These are phyloP conservation scores for Diglossa cyanea DNA, from an alignment of 2,797 vertebrate genomes.

Conservation along the genomic window DNA sequence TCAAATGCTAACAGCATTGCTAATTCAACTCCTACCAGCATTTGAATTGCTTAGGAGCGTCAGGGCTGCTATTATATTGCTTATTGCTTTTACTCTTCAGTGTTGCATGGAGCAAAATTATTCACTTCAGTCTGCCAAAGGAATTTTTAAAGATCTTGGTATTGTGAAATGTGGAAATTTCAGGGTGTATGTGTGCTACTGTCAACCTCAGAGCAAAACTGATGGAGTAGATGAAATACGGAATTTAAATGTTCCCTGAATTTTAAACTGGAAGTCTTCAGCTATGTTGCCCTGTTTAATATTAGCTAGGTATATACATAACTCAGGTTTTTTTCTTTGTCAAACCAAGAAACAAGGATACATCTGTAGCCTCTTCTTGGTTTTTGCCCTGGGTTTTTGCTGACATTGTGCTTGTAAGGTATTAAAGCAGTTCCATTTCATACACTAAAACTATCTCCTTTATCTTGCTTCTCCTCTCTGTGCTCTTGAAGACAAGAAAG, in stretches of 20 bases:
- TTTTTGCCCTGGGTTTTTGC: neutral
- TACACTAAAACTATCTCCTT: neutral
- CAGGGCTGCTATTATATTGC: neutral
- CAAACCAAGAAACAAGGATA: neutral
- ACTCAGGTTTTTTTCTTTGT: neutral
- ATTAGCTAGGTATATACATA: neutral
- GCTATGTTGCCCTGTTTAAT: neutral
- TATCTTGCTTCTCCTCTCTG: neutral
- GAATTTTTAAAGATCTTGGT: neutral
- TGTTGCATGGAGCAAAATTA: neutral
- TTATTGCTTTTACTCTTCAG: neutral
- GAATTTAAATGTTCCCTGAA: neutral
- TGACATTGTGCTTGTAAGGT: neutral
- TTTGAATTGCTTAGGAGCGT: neutral
- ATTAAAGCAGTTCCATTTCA: neutral
- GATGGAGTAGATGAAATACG: neutral
- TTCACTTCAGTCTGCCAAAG: neutral
- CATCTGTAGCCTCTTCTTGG: neutral
- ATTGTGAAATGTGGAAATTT: neutral
- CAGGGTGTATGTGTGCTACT: neutral
- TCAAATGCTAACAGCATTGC: neutral
- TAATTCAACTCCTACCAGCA: neutral
- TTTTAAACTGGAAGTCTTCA: neutral
- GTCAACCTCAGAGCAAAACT: neutral
- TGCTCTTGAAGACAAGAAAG: neutral